Conservation (phyloP, 1,140 invertebrate species). For the Hyles euphorbiae region DNA sequence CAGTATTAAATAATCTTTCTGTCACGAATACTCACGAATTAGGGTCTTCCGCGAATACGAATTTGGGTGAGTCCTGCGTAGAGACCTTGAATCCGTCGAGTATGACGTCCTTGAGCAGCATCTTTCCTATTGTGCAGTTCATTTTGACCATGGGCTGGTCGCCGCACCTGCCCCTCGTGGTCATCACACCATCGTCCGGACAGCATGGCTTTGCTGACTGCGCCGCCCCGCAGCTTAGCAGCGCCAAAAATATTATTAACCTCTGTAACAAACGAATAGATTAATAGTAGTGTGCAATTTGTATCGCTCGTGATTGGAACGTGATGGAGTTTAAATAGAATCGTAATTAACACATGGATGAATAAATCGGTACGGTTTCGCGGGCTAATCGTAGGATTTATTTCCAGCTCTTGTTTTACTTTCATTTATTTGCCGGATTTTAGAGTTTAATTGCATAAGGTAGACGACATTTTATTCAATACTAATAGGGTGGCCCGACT, state of each 20-base stretch:
- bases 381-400: too few species aligned
- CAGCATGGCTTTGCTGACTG: conserved; percentile 39
- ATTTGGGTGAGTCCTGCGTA: conserved; percentile 49
- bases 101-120: conserved; percentile 49
- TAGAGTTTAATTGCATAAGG: too few species aligned
- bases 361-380: too few species aligned
- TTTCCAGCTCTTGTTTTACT: too few species aligned
- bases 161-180: conserved; percentile 33
- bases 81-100: conserved; percentile 48
- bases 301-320: too few species aligned
- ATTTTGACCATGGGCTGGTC: conserved; percentile 21
- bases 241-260: conserved; percentile 7
- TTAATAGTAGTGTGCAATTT: neutral
- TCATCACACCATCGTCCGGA: conserved; percentile 30
- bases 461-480: too few species aligned
- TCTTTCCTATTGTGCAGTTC: conserved; percentile 44
- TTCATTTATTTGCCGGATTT: too few species aligned
- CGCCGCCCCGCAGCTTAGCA: conserved; percentile 20
- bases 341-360: too few species aligned
- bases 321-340: too few species aligned
- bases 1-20: too few species aligned
- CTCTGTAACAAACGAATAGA: conserved; percentile 3
- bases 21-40: conserved; percentile 35
- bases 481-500: too few species aligned
- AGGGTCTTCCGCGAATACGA: conserved; percentile 53